Evolutionary conservation across 2,113 vertebrate species (phyloP).

Genomic region (Mobula birostris): DNA sequence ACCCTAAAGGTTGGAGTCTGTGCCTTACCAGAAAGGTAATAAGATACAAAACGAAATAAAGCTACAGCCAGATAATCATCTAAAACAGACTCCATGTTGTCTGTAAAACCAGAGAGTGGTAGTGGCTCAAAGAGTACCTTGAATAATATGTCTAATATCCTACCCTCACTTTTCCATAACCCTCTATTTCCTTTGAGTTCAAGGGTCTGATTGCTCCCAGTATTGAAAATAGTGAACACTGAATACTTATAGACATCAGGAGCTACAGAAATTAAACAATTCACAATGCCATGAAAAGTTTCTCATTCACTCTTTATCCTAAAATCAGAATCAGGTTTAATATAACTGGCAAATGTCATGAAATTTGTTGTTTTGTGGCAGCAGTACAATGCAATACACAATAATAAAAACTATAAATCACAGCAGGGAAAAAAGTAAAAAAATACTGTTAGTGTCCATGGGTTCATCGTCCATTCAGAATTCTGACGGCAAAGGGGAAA

Average conservation of each 20-base stretch:
- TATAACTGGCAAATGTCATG: too few species aligned
- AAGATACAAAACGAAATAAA: constrained; percentile 6
- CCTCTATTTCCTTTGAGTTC: background rate
- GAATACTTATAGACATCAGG: background rate
- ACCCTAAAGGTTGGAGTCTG: background rate
- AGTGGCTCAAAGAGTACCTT: too few species aligned
- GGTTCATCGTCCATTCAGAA: too few species aligned
- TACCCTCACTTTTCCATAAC: background rate
- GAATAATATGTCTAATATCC: background rate
- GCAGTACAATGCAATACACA: too few species aligned
- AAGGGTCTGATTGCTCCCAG: background rate
- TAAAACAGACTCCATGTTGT: background rate
- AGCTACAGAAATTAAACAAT: background rate
- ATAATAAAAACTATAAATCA: too few species aligned
- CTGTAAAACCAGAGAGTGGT: background rate
- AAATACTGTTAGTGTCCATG: too few species aligned
- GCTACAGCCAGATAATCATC: constrained; percentile 17
- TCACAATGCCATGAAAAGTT: background rate
- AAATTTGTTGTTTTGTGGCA: too few species aligned
- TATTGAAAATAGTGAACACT: background rate
- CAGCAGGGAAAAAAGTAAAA: too few species aligned
- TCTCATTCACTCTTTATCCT: background rate
- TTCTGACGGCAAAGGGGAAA: too few species aligned
- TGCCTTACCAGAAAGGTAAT: background rate
- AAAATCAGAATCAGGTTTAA: background rate